Percentiles rank a stretch among this genome's conserved stretches.
These are phyloP conservation scores for Aphaenogaster floridana DNA, from an alignment of 1,140 invertebrate species.

Conservation along the genomic window DNA sequence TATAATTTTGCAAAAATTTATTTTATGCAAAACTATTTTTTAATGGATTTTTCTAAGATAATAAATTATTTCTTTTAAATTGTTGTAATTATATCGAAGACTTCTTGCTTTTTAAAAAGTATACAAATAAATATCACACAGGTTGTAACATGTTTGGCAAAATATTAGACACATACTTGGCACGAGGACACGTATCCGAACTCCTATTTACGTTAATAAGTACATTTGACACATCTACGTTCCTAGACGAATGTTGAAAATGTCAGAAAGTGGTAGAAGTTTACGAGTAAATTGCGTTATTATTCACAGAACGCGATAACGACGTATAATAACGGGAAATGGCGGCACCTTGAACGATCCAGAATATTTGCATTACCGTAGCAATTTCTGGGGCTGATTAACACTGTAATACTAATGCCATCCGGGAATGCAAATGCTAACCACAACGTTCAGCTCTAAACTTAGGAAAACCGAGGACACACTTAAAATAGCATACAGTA, in stretches of 20 bases:
- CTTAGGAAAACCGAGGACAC: background rate
- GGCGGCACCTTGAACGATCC: background rate
- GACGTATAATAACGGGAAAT: slow-evolving; percentile 8
- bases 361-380: slow-evolving; percentile 9
- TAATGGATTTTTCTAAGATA: background rate
- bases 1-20: background rate
- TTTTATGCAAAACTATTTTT: background rate
- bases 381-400: slow-evolving; percentile 28
- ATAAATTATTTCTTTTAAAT: background rate
- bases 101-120: slow-evolving; percentile 6
- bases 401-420: slow-evolving; percentile 26
- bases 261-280: background rate
- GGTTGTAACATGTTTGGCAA: background rate
- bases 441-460: background rate
- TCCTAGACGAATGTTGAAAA: background rate
- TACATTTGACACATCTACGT: background rate
- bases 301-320: slow-evolving; percentile 15
- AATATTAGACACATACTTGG: slow-evolving; percentile 1
- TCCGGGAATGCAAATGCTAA: slow-evolving; percentile 1
- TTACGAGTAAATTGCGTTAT: slow-evolving; percentile 31
- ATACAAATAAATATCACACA: background rate
- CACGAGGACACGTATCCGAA: background rate
- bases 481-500: background rate
- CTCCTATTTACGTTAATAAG: background rate
- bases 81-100: background rate